Evolutionary conservation across 2,888 invertebrate genomes (phyloP).

Genomic region (Xylota segnis): DNA sequence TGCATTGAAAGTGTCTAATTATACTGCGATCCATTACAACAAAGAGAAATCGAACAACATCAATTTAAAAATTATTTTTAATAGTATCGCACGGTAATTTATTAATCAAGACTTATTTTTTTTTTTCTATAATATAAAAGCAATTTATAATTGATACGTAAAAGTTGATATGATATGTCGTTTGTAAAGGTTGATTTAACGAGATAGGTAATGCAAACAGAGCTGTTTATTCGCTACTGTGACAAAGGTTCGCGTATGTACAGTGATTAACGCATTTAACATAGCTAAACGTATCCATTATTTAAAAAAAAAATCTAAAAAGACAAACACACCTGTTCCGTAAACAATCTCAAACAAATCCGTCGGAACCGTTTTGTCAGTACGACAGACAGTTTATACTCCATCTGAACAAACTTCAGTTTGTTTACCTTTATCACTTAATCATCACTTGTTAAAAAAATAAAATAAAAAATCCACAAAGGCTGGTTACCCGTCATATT

Average conservation of each 20-base stretch:
- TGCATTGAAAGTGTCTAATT: conserved; percentile 27
- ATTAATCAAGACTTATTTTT: neutral
- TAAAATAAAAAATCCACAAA: neutral
- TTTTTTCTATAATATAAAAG: neutral
- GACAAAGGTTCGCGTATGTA: no score
- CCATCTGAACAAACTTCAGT: neutral
- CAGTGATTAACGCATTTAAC: no score
- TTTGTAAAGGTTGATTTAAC: no score
- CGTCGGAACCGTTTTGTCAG: neutral
- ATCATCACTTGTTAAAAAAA: neutral
- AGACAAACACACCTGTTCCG: neutral
- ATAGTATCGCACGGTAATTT: neutral
- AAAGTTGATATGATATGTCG: no score
- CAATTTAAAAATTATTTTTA: neutral
- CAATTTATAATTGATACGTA: neutral
- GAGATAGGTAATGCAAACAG: no score
- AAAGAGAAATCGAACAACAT: neutral
- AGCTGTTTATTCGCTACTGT: no score
- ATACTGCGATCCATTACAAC: conserved; percentile 1
- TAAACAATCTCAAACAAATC: neutral
- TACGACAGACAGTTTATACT: neutral
- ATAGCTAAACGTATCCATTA: no score
- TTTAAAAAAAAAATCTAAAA: neutral
- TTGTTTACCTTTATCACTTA: neutral
- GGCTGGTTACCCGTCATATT: neutral